Percentiles rank a stretch among this genome's conserved stretches.
phyloP scores from a whole-genome alignment of 1,140 invertebrate genomes.

The Branchinecta lindahli region DNA sequence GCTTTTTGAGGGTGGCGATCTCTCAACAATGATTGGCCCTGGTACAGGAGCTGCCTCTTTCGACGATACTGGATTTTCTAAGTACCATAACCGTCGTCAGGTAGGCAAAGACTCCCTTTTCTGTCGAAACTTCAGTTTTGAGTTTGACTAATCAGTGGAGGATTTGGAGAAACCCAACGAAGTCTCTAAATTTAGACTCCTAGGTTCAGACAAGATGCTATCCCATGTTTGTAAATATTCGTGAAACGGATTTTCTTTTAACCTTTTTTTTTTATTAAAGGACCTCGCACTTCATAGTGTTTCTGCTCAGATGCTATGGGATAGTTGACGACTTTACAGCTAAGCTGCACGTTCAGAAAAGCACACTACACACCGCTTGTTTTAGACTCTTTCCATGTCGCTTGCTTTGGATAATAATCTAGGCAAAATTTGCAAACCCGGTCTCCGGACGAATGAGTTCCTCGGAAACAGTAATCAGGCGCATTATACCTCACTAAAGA shows the following conservation, averaged over 20 bases:
- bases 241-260: background rate
- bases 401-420: no score
- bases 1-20: slow-evolving; percentile 81
- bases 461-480: no score
- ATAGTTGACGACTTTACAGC: no score
- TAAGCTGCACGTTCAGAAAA: no score
- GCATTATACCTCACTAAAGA: no score
- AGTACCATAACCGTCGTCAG: slow-evolving; percentile 84
- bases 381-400: no score
- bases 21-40: slow-evolving; percentile 93
- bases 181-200: background rate
- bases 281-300: no score
- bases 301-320: no score
- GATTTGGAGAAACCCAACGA: background rate
- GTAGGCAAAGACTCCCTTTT: slow-evolving; percentile 31
- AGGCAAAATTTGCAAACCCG: no score
- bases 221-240: slow-evolving; percentile 12
- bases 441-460: no score
- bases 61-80: slow-evolving; percentile 69
- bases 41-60: slow-evolving; percentile 65
- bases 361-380: no score
- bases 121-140: background rate
- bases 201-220: background rate
- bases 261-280: slow-evolving; percentile 8
- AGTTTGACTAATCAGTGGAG: background rate